Conservation (phyloP, 92 coral and sea anemone species). For the Isaurus tuberculatus region DNA sequence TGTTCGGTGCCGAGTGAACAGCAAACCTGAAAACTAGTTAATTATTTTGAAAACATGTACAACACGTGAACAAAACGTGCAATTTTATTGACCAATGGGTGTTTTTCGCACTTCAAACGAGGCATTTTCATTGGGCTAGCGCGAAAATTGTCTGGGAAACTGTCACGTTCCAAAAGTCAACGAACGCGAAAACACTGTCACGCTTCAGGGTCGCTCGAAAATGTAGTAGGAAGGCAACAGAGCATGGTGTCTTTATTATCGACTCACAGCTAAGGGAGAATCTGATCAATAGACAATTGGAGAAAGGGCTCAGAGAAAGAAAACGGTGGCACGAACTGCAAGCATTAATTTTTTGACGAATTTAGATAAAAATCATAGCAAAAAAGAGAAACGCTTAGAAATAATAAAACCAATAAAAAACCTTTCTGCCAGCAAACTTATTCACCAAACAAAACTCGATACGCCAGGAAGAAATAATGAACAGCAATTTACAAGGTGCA, state of each 20-base stretch:
- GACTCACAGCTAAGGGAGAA: conserved; percentile 6
- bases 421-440: conserved; percentile 4
- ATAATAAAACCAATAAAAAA: background rate
- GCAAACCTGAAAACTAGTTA: conserved; percentile 3
- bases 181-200: background rate
- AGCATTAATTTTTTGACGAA: too few species aligned
- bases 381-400: too few species aligned
- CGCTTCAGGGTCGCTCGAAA: conserved; percentile 8
- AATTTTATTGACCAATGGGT: background rate
- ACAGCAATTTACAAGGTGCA: conserved; percentile 3
- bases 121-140: conserved; percentile 5
- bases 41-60: conserved; percentile 1
- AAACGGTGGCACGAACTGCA: background rate
- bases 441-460: conserved; percentile 1
- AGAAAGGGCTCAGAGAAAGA: conserved; percentile 6
- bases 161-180: background rate
- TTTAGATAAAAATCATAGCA: too few species aligned
- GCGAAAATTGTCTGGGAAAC: conserved; percentile 4
- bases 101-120: conserved; percentile 3
- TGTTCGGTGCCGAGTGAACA: conserved; percentile 2
- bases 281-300: background rate
- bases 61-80: conserved; percentile 4
- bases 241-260: conserved; percentile 4
- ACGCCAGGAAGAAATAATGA: background rate
- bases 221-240: background rate